Percentiles rank a stretch among this genome's conserved stretches.
phyloP scores from a whole-genome alignment of 2,113 vertebrate genomes.

The Pontoporia blainvillei region DNA sequence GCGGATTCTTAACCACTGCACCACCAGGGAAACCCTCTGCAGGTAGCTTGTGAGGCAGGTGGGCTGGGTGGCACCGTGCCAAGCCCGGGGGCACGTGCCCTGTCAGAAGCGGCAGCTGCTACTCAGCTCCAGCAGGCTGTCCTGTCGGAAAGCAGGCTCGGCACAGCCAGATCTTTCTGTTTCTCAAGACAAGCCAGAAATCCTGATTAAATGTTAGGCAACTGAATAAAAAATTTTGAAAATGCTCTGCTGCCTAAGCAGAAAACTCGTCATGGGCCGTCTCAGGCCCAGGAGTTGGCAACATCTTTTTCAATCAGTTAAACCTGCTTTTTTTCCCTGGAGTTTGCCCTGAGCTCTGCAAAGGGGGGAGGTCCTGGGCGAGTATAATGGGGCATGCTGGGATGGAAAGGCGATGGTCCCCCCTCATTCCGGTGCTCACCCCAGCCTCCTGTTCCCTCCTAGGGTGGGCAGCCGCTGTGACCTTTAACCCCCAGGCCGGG shows the following conservation, averaged over 20 bases:
- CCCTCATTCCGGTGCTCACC: background rate
- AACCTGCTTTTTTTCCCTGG: background rate
- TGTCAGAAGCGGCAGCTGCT: background rate
- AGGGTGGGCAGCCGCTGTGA: constrained; percentile 92
- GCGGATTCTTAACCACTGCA: too few relatives aligned
- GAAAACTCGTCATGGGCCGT: background rate
- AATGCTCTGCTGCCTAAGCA: background rate
- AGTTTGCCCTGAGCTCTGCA: background rate
- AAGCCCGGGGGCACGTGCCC: background rate
- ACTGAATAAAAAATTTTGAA: background rate
- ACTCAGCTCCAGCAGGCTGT: background rate
- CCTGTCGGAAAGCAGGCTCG: background rate
- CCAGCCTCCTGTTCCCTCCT: background rate
- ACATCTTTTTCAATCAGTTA: background rate
- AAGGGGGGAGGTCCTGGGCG: background rate
- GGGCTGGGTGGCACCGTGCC: background rate
- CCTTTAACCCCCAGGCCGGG: constrained; percentile 83
- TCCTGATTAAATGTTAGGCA: background rate
- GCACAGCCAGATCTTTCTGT: background rate
- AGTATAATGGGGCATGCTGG: background rate
- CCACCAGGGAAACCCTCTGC: background rate
- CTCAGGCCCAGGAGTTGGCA: background rate
- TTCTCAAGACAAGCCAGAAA: background rate
- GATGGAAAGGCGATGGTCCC: background rate
- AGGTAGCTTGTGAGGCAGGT: background rate